Evolutionary conservation across 2,113 vertebrate species (phyloP).

Genomic region (Neogale vison): DNA sequence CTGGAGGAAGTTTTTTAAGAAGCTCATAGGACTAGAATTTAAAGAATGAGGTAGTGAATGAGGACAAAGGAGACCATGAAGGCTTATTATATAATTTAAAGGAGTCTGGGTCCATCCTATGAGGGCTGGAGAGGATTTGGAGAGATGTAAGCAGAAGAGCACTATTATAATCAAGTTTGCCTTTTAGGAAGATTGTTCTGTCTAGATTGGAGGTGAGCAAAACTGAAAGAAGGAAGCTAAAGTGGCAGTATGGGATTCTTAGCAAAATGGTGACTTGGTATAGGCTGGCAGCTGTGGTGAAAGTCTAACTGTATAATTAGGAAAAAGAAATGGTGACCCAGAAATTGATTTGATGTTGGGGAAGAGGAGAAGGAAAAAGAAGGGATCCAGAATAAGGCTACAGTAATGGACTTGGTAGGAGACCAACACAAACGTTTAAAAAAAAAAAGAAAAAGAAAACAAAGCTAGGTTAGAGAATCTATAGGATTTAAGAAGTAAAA

Average conservation of each 20-base stretch:
- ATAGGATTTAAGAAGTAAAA: neutral
- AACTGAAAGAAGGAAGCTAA: neutral
- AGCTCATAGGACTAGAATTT: neutral
- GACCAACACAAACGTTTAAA: neutral
- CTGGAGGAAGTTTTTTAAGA: neutral
- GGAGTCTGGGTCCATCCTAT: neutral
- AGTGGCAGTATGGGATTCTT: neutral
- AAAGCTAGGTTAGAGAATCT: neutral
- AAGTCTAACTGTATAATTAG: neutral
- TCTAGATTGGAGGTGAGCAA: neutral
- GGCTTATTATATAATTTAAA: neutral
- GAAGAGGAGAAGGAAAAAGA: neutral
- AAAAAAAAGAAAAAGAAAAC: neutral
- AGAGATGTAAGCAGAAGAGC: neutral
- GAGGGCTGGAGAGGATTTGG: neutral
- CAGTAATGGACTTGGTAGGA: neutral
- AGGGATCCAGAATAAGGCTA: neutral
- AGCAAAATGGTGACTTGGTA: neutral
- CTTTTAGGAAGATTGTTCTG: neutral
- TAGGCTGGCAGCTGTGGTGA: neutral
- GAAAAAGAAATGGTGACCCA: neutral
- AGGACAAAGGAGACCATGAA: neutral
- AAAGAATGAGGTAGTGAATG: neutral
- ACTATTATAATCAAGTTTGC: neutral
- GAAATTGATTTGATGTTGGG: neutral